Base-by-base conservation (phyloP, 2,888 invertebrate genomes). In the Nomada goodeniana region DNA sequence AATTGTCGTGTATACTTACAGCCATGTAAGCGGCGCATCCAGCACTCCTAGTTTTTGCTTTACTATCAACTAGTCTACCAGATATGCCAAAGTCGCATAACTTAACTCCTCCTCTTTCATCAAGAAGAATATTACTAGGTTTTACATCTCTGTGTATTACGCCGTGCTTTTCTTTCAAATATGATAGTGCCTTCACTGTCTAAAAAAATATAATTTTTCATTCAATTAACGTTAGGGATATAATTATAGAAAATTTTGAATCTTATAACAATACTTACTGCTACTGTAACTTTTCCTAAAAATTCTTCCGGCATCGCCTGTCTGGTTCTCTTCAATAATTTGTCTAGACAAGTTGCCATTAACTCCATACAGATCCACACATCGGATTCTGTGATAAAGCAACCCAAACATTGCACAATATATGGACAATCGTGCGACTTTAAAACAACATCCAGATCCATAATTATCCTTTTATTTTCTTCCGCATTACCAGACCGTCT, bases 281-380 rank as follows among this genome's bases (percentile, higher is more conserved):
- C 98, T 85, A 99, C 97, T 81, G 99, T 98, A 88, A 99, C 98
- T 95, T 99, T 99, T 89, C 99, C 99, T 87, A 99, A 95, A 92
- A 99, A 98, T 90, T 96, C 96, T 95, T 99, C 99, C 4, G 99
- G 99, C 92, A 99, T 97, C n/a, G 98, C 97, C 87, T 96, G 96
- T 83, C 97, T 96, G 55, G 97, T 95, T 89, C 96, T 95, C 94
- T 98, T 98, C 82, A 99, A 95, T 91, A 99, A 95, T 95, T 99
- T 99, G 94, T 99, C 99, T 93, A 99, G 97, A 94, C 99, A 99
- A 26, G 99, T 98, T 18, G 98, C 97, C 99, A 99, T 99, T 88
- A 99, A 95, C 94, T 99, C 99, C 99, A 99, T 99, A 94, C 99
- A 99, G 92, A 99, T 99, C 98, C 99, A 99, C 0, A 99, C 99